Evolutionary conservation across 2,113 vertebrate species (phyloP), one percentile per base, ranked within the genome.

Genomic region (Agapornis roseicollis): DNA sequence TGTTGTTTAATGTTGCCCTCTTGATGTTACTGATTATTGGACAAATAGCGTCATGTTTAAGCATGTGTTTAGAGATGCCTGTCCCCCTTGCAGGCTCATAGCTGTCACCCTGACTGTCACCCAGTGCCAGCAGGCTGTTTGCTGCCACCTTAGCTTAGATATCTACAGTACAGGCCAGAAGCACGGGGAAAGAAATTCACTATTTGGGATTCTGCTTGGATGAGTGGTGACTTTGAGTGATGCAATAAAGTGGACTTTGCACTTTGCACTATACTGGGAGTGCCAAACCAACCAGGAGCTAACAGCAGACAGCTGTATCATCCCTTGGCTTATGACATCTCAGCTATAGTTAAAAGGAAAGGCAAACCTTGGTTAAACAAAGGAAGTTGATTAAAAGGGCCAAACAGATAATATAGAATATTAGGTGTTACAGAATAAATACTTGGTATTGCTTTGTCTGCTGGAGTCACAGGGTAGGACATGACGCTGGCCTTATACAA

Each of bases 21-120:
- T 96, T 39, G 47, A 42, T 65, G 80, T 94, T 97, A 94, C 92
- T 70, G 95, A 97, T 97, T 86, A 93, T 91, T 95, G 94, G 95
- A 90, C 89, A 90, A 80, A 85, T 55, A 77, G 93, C 2, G 0
- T 79, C 39, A 1, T 93, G 95, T 96, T 97, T 97, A 97, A 97
- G 77, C 96, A 97, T 97, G 97, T 97, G 92, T 92, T 97, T 96
- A 97, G 93, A 95, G 90, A 16, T 4, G 6, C 64, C 78, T 87
- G 76, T 87, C 80, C 92, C 86, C 28, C 44, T 77, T 0, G 0
- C 50, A 44, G 74, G 33, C 86, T 93, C 85, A 65, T 69, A 65
- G 83, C 2, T 84, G 83, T 93, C 72, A 83, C 68, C 77, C 10
- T 61, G 39, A n/a, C 37, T 41, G 79, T 79, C 89, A 84, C 73